Base-by-base conservation (phyloP, 1,140 invertebrate genomes). In the Eupristina koningsbergeri region DNA sequence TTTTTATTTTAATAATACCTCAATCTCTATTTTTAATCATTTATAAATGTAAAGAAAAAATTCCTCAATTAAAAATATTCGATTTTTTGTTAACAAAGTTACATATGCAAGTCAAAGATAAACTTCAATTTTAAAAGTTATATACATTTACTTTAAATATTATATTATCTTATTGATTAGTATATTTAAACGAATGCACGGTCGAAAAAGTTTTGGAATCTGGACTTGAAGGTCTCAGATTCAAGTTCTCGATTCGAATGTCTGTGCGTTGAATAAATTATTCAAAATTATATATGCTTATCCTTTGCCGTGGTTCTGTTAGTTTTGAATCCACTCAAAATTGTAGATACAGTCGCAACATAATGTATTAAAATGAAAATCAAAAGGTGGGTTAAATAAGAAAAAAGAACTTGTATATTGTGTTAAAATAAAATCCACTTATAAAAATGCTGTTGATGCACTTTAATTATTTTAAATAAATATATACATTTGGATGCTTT, bases 201-300 rank as follows among this genome's bases (percentile, higher is more conserved):
- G 8, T 15, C 47, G 47, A 58, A 58, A 58, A 22, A 58, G 19
- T 58, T 58, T 67, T 17, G 64, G 34, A 36, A 36, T 19, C 64
- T 58, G 34, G 64, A 31, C 11, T 36, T 34, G 15, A 36, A 67
- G 34, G 31, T 67, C 34, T 67, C 19, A 34, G 19, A 67, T 67
- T 58, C 34, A 67, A 34, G 64, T 67, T 67, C 64, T 36, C 31
- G 1, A 1, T 36, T 67, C 3, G 3, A 67, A 3, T 7, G 34
- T 39, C 17, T 19, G 17, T 22, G 29, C 19, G 34, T 22, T 36
- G 34, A 19, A 67, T 67, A 67, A 67, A 67, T 67, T 36, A 67
- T 67, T 67, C 34, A 67, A 67, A 67, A 67, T 67, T 67, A 67
- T 67, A 36, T 17, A 36, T 22, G 64, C 64, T 67, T 67, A 67